Evolutionary conservation across 2,113 vertebrate genomes (phyloP).

Genomic region (Leptocoma aspasia): DNA sequence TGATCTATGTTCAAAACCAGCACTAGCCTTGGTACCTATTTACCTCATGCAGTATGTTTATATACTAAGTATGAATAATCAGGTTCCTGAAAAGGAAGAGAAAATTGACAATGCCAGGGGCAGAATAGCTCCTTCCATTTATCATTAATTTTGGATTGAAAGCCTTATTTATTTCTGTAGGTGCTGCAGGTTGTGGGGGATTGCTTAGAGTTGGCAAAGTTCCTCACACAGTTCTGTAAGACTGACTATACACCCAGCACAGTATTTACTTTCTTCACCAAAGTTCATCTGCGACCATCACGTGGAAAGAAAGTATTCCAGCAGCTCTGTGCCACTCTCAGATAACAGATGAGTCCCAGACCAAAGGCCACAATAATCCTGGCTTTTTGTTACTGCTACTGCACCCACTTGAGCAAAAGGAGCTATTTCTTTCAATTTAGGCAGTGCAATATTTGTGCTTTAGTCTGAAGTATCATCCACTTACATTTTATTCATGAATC

Average conservation of each 20-base stretch:
- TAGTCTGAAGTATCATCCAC: conserved; percentile 28
- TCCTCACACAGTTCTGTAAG: not conserved
- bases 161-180: not conserved
- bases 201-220: not conserved
- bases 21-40: conserved; percentile 45
- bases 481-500: conserved; percentile 48
- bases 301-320: not conserved
- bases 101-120: conserved; percentile 20
- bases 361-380: conserved; percentile 14
- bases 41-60: conserved; percentile 40
- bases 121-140: not conserved
- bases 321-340: not conserved
- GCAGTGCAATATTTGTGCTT: not conserved
- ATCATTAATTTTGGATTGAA: conserved; percentile 18
- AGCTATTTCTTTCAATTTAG: conserved; percentile 45
- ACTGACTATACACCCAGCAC: not conserved
- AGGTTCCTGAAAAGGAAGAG: conserved; percentile 22
- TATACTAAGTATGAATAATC: conserved; percentile 52
- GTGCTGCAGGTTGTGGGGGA: not conserved
- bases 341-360: not conserved
- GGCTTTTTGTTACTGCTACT: not conserved
- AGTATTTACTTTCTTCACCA: not conserved
- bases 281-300: not conserved
- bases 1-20: conserved; percentile 45
- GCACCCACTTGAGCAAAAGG: conserved; percentile 25